Evolutionary conservation across 2,797 vertebrate species (phyloP), one percentile per base, ranked within the genome.

Genomic region (Channallabes apus): DNA sequence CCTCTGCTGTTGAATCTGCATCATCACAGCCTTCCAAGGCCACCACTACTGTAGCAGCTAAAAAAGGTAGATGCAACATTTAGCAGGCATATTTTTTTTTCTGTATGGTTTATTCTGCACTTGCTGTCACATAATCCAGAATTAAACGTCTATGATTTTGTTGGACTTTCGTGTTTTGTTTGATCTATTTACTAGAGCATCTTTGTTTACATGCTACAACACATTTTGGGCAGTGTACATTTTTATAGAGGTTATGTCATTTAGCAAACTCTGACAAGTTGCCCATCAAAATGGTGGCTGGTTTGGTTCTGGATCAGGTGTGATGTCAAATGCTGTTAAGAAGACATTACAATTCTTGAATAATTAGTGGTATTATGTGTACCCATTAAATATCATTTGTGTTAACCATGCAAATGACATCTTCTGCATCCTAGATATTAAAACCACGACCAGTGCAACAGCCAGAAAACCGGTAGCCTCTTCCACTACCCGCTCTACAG

Each of bases 31-130:
- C 89, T 58, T 85, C 87, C n/a, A 91, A 91, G 87, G 22, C 38
- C 77, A 27, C 89, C 9, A 46, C 80, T 73, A 58, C 88, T 64
- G 80, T 89, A 82, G 72, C 90, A 83, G 82, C 86, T 11, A 94
- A 91, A 90, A 96, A 93, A 95, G 95, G 95, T 96, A 88, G 11
- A 1, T 17, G 22, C n/a, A 32, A 68, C 12, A 7, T 38, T 38
- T 69, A 72, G 7, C 35, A 18, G 29, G 18, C 5, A 65, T 80
- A 0, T 80, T 46, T 56, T 82, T 82, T 12, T 61, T n/a, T n/a
- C n/a, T 14, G 11, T 76, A 6, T 18, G 32, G 38, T 29, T 77
- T 69, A 71, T 59, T 61, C 11, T 51, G 46, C 46, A 51, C 46
- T 51, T 51, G 46, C 46, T 14, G 46, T 51, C 46, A 51, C 46